Base-by-base conservation (phyloP, 2,888 invertebrate genomes). In the Monopis laevigella region DNA sequence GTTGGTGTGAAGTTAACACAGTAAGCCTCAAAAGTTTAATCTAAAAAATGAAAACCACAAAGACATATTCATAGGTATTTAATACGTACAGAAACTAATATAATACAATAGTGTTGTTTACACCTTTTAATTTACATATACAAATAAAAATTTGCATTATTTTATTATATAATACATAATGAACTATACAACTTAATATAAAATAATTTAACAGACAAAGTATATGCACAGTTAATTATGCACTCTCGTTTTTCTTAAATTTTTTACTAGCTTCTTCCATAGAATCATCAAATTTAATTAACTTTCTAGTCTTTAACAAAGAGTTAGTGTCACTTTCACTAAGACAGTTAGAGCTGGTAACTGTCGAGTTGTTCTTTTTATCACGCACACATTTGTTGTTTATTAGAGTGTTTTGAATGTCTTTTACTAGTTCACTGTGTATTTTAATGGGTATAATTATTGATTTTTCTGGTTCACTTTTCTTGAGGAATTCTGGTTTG, bases 321-420 rank as follows among this genome's bases (percentile, higher is more conserved):
- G 74, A 64, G 54, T 59, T 67, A 55, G 61, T 58, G 52, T 78
- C 78, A 71, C 68, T 69, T 50, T 75, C 78, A 67, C 78, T 63
- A 56, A 75, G 59, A 62, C 71, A 75, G 59, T 77, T 77, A 46
- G 71, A 53, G 64, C 53, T 73, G 56, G 78, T 61, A 59, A 74
- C 66, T 66, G 78, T 65, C 63, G 78, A 67, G 71, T 69, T 61
- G 58, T 75, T 66, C 60, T 75, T 81, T 72, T 80, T 82, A 63
- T 81, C 81, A 74, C 70, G 63, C 52, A 56, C 70, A 64, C 75
- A 78, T 63, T 77, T 80, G 69, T 72, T 78, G 56, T 65, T 71
- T 67, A 82, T 65, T 61, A 75, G 62, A 45, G 74, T 67, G 59
- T 77, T 80, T 62, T 78, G 78, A 65, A 81, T 69, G 64, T 82